Percentiles rank a stretch among this genome's conserved stretches.
phyloP scores from a whole-genome alignment of 1,140 invertebrate species.

The Dendroctonus ponderosae region DNA sequence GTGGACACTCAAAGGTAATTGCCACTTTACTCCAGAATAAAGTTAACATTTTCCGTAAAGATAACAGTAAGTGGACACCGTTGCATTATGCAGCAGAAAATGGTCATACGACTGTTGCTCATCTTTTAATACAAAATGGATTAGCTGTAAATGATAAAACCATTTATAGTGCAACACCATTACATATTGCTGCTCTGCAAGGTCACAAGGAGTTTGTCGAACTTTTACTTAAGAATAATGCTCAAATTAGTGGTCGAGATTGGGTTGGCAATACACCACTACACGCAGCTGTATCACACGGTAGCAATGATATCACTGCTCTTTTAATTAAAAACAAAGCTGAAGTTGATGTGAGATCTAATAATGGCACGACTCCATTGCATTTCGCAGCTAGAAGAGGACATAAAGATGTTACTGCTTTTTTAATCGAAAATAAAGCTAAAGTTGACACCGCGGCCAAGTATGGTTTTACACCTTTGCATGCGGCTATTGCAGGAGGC shows the following conservation, averaged over 20 bases:
- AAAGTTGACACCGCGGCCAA: conserved; percentile 29
- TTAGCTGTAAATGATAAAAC: conserved; percentile 54
- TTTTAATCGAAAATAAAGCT: conserved; percentile 36
- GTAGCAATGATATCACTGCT: conserved; percentile 24
- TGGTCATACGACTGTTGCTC: conserved; percentile 46
- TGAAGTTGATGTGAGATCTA: conserved; percentile 25
- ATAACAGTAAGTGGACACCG: conserved; percentile 39
- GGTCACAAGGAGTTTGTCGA: conserved; percentile 9
- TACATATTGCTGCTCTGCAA: conserved; percentile 34
- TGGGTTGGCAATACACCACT: conserved; percentile 33
- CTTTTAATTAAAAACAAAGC: conserved; percentile 32
- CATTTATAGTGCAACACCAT: conserved; percentile 51
- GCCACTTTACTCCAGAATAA: conserved; percentile 41
- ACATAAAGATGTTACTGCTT: conserved; percentile 15
- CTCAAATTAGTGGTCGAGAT: conserved; percentile 36
- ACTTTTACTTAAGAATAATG: conserved; percentile 24
- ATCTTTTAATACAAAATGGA: conserved; percentile 52
- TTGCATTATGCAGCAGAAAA: conserved; percentile 52
- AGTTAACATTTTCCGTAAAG: conserved; percentile 18
- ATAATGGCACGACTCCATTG: conserved; percentile 30
- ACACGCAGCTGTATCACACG: conserved; percentile 29
- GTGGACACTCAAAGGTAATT: conserved; percentile 45
- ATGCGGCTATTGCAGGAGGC: conserved; percentile 33
- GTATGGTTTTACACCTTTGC: conserved; percentile 30
- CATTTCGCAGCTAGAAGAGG: conserved; percentile 29